Base-by-base conservation (phyloP, 2,888 invertebrate genomes). In the Zaprionus lineosus region DNA sequence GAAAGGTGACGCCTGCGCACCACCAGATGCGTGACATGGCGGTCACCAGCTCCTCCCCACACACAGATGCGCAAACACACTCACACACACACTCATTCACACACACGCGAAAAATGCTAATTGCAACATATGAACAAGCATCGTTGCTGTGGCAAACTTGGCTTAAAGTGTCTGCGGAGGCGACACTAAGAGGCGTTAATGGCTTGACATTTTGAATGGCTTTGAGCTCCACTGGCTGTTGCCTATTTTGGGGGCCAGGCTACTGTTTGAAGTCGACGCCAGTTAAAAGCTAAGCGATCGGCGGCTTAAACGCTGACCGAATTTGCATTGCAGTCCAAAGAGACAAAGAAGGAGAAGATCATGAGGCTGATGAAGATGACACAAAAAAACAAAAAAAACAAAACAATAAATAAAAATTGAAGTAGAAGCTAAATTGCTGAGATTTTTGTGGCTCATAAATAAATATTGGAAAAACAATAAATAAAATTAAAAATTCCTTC, bases 171-270 rank as follows among this genome's bases (percentile, higher is more conserved):
- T 82, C 67, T 84, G 78, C 83, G 78, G 84, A 82, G 81, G 81
- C 81, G 81, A 79, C 74, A 78, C 74, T 79, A 74, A 84, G 81
- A 81, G 81, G 81, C 81, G 86, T 82, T 85, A 85, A 82, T 84
- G 53, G 73, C 65, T 83, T 85, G 79, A 85, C 79, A 79, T 79
- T 81, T 83, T 72, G 60, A 79, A 78, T 79, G 79, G 55, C 57
- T 66, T 44, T 53, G 63, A 48, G n/a, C 36, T 36, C 8, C 2
- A n/a, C 53, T 59, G 60, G 63, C 61, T 56, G 18, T 77, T 70
- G 78, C 78, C 75, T 61, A 67, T 62, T 85, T 74, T 15, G 72
- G 72, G 15, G 29, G 52, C 47, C 41, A 55, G 62, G 86, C 81
- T 85, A 75, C 86, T 34, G 84, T 79, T 74, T 66, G 41, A 73